Percentiles rank a stretch among this genome's conserved stretches.
Evolutionary conservation across 2,888 invertebrate species (phyloP).

Genomic region (Acanthococcus lagerstroemiae): DNA sequence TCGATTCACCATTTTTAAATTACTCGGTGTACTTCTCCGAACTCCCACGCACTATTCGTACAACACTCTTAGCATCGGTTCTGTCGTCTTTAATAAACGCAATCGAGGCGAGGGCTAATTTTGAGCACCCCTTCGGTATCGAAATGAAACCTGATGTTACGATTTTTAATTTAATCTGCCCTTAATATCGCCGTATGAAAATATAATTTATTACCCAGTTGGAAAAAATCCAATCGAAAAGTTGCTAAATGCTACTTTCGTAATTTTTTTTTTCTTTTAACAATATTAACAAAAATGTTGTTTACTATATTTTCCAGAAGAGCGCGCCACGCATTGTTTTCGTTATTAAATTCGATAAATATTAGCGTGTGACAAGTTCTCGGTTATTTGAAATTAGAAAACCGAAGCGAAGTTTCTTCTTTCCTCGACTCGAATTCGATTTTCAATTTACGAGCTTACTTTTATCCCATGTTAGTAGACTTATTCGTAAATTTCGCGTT

Average conservation of each 20-base stretch:
- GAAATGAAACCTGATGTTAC: conserved; percentile 22
- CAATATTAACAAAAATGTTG: neutral
- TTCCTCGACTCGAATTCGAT: too few species aligned
- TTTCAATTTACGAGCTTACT: too few species aligned
- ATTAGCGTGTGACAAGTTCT: conserved; percentile 17
- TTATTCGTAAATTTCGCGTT: too few species aligned
- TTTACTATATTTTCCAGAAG: neutral
- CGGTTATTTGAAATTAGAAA: too few species aligned
- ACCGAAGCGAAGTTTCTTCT: too few species aligned
- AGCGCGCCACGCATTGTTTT: neutral
- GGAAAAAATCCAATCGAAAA: conserved; percentile 28
- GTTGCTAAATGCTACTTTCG: conserved; percentile 14
- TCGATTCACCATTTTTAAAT: too few species aligned
- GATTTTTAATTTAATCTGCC: conserved; percentile 27
- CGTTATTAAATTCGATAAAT: conserved; percentile 14
- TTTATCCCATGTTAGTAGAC: too few species aligned
- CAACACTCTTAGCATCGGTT: too few species aligned
- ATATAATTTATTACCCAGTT: conserved; percentile 24
- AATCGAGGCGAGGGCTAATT: too few species aligned
- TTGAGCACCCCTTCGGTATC: conserved; percentile 12
- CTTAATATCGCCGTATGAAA: conserved; percentile 27
- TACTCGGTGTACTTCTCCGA: too few species aligned
- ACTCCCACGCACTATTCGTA: too few species aligned
- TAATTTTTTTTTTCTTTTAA: neutral
- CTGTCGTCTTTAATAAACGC: too few species aligned